Evolutionary conservation across 1,140 invertebrate genomes (phyloP), one percentile per base, ranked within the genome.

Genomic region (Rhynchophorus ferrugineus): DNA sequence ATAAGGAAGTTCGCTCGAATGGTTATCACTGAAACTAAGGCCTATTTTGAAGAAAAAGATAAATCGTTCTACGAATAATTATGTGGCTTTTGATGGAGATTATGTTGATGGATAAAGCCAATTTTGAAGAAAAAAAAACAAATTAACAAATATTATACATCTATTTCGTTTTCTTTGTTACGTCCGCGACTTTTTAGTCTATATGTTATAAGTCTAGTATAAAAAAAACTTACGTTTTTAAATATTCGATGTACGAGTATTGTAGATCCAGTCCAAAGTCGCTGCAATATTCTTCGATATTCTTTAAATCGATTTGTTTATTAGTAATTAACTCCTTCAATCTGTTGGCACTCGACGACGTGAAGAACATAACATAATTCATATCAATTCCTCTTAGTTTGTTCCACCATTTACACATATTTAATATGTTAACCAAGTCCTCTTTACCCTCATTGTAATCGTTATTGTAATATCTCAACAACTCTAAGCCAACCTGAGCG

Each of bases 211-310:
- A n/a, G n/a, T n/a, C n/a, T n/a, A n/a, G n/a, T n/a, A n/a, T n/a
- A n/a, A n/a, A n/a, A 45, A 33, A 17, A 16, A 63, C 48, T 24
- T 58, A 43, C 47, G 38, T 49, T 34, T 49, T 56, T 29, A 68
- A 57, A 55, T 59, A 66, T 19, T 52, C 44, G 9, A 45, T 21
- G 44, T 63, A 60, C 46, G 54, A 65, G 1, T 13, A 2, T 11
- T 63, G 42, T 1, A 56, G 22, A 46, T 65, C 41, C 11, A 67
- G 35, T 8, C 56, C 44, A 52, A 58, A 67, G 59, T 68, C 66
- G 2, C 14, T 22, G 50, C 65, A 68, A 44, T 63, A 68, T 35
- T 54, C 52, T 8, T 20, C 29, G 11, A 54, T 22, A 17, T 44
- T 21, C 3, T 43, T 29, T 13, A 58, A 35, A 37, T 58, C 49